Evolutionary conservation across 2,888 invertebrate genomes (phyloP).

Genomic region (Ormyrus labotus): DNA sequence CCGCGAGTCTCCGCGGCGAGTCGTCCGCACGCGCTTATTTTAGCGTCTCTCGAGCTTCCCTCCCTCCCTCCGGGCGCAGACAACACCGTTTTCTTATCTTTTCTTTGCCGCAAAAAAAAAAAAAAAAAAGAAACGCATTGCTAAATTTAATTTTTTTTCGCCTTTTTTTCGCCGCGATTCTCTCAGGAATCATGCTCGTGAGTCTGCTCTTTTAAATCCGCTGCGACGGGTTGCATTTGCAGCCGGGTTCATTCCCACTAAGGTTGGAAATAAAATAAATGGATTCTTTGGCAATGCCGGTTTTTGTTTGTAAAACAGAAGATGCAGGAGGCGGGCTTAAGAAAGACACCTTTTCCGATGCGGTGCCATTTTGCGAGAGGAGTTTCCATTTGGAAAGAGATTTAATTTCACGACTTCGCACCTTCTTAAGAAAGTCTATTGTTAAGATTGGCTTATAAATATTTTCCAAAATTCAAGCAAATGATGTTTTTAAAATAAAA

Average conservation of each 20-base stretch:
- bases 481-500: too few species aligned
- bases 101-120: conserved; percentile 34
- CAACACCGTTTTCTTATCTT: conserved; percentile 18
- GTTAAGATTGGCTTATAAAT: too few species aligned
- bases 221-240: conserved; percentile 12
- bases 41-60: conserved; percentile 25
- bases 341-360: too few species aligned
- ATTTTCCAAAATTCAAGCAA: too few species aligned
- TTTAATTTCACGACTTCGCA: not conserved
- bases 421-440: not conserved
- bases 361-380: too few species aligned
- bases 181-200: conserved; percentile 3
- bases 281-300: conserved; percentile 25
- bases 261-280: conserved; percentile 16
- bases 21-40: not conserved
- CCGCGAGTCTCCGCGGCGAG: conserved; percentile 61
- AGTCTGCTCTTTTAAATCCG: conserved; percentile 15
- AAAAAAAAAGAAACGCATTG: conserved; percentile 36
- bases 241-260: conserved; percentile 25
- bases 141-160: conserved; percentile 31
- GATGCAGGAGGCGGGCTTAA: not conserved
- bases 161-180: not conserved
- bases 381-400: too few species aligned
- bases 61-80: not conserved
- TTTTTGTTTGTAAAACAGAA: conserved; percentile 19